A percentile compares a stretch with the other conserved stretches of the same genome.
Evolutionary conservation across 2,113 vertebrate species (phyloP).

Genomic region (Chiloscyllium plagiosum): DNA sequence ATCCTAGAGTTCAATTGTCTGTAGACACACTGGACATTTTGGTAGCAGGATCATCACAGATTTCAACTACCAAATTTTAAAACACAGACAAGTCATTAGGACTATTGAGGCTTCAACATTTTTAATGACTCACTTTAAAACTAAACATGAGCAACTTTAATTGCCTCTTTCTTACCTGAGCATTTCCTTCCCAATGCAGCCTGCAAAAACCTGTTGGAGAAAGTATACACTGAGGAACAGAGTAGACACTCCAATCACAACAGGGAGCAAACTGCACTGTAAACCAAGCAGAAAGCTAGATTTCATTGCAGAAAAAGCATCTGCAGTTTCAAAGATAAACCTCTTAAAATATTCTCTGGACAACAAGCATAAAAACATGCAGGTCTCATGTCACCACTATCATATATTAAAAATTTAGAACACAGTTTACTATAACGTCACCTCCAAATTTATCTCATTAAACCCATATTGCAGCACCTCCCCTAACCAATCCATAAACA

Average conservation of each 20-base stretch:
- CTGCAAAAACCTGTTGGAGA: conserved; percentile 36
- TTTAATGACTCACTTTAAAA: not conserved
- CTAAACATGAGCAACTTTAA: not conserved
- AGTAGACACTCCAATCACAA: conserved; percentile 31
- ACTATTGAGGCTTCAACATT: conserved; percentile 38
- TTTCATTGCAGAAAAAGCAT: conserved; percentile 10
- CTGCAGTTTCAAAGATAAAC: not conserved
- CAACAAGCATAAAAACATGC: not conserved
- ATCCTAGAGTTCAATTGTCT: not conserved
- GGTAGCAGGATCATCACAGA: not conserved
- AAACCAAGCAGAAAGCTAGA: conserved; percentile 31
- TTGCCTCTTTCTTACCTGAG: conserved; percentile 34
- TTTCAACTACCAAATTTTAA: conserved; percentile 10
- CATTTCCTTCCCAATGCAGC: conserved; percentile 31
- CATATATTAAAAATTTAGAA: not conserved
- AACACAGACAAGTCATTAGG: conserved; percentile 4
- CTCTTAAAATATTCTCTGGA: not conserved
- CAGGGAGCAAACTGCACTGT: conserved; percentile 33
- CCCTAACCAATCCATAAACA: not conserved
- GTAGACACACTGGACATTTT: not conserved
- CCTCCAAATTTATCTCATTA: not conserved
- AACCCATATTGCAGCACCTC: not conserved
- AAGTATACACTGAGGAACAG: conserved; percentile 36
- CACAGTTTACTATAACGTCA: not conserved
- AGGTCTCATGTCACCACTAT: not conserved